Conservation (phyloP, 2,797 vertebrate species). For the Prunella strophiata region DNA sequence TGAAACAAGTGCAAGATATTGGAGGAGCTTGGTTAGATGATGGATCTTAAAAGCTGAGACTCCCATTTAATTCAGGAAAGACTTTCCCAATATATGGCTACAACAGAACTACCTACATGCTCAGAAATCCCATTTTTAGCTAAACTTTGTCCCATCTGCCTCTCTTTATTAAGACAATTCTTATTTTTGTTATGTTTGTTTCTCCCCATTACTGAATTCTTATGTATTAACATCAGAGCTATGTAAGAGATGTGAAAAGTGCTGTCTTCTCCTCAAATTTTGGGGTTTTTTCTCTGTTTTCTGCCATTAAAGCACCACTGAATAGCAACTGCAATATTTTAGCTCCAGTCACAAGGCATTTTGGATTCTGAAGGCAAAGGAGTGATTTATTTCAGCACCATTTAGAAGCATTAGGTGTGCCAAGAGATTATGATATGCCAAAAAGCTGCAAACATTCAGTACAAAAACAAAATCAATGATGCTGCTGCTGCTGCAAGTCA, state of each 20-base stretch:
- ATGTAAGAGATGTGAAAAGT: neutral
- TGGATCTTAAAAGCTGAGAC: neutral
- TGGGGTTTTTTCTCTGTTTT: neutral
- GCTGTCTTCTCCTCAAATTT: neutral
- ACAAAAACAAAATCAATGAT: neutral
- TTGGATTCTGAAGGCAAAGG: neutral
- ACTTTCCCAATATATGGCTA: neutral
- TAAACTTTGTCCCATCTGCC: neutral
- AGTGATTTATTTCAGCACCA: constrained; percentile 16
- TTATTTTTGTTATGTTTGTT: accelerated
- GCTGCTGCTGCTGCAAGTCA: neutral
- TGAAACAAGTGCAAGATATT: neutral
- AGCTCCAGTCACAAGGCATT: neutral
- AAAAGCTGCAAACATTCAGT: neutral
- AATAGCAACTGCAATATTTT: neutral
- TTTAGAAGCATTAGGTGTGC: neutral
- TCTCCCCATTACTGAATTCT: neutral
- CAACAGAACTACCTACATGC: neutral
- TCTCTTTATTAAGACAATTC: neutral
- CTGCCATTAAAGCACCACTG: neutral
- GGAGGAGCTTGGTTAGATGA: neutral
- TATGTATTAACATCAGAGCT: neutral
- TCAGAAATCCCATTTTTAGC: neutral
- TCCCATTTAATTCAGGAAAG: neutral
- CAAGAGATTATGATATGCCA: constrained; percentile 13